These are phyloP conservation scores for Tenebrio molitor DNA, from an alignment of 1,140 invertebrate genomes.

Conservation along the genomic window DNA sequence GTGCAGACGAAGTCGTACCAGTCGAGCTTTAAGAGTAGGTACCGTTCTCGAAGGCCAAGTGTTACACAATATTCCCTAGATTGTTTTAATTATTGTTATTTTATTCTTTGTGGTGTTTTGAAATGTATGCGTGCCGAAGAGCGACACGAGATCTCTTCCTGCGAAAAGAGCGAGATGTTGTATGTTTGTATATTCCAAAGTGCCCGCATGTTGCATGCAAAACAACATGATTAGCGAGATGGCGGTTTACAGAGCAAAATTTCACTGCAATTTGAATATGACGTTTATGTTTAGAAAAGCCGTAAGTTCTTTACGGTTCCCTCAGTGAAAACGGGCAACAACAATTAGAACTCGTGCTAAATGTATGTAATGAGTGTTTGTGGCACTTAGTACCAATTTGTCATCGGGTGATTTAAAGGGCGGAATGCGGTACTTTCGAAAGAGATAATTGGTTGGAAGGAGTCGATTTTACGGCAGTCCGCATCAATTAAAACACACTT, in stretches of 20 bases:
- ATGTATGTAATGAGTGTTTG: not conserved
- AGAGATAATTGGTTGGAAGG: slow-evolving; percentile 39
- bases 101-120: too few species aligned
- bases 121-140: too few species aligned
- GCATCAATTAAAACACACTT: slow-evolving; percentile 41
- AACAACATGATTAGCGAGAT: not conserved
- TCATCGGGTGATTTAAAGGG: slow-evolving; percentile 28
- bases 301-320: not conserved
- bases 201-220: too few species aligned
- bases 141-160: too few species aligned
- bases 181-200: too few species aligned
- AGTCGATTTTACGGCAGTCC: slow-evolving; percentile 39
- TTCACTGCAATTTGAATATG: not conserved
- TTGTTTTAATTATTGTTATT: too few species aligned
- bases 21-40: too few species aligned
- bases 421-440: slow-evolving; percentile 11
- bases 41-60: too few species aligned
- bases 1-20: too few species aligned
- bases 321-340: not conserved
- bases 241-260: not conserved
- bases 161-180: too few species aligned
- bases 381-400: slow-evolving; percentile 27
- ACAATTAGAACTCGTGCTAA: not conserved
- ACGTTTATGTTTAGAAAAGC: not conserved
- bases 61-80: too few species aligned